Conservation (phyloP, 2,888 invertebrate genomes). For the Mythimna loreyi region DNA sequence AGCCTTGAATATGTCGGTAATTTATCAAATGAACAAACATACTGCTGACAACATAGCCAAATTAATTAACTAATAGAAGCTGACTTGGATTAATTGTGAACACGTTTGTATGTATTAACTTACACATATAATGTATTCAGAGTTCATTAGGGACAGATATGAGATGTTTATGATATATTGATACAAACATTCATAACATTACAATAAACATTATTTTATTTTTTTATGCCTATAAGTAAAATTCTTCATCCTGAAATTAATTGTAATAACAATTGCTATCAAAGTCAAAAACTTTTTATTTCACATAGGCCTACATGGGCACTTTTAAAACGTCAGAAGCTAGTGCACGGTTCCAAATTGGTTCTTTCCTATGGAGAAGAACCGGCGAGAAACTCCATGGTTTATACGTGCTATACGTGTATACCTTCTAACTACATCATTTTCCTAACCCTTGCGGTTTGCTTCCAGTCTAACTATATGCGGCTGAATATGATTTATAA, state of each 20-base stretch:
- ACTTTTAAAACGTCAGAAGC: no score
- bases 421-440: background rate
- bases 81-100: conserved; percentile 42
- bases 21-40: conserved; percentile 42
- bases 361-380: no score
- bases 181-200: no score
- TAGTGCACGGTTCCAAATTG: no score
- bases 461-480: background rate
- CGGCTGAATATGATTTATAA: background rate
- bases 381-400: no score
- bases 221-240: no score
- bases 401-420: no score
- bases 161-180: conserved; percentile 1
- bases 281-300: no score
- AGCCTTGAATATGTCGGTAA: conserved; percentile 13
- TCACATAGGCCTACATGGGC: no score
- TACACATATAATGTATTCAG: conserved; percentile 24
- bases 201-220: conserved; percentile 29
- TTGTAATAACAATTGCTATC: no score
- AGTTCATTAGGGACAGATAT: conserved; percentile 4
- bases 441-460: background rate
- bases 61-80: conserved; percentile 50
- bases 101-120: conserved; percentile 15
- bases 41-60: conserved; percentile 27
- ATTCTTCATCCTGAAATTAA: no score